Percentiles rank a stretch among this genome's conserved stretches.
Evolutionary conservation across 2,113 vertebrate species (phyloP).

Genomic region (Megaleporinus macrocephalus): DNA sequence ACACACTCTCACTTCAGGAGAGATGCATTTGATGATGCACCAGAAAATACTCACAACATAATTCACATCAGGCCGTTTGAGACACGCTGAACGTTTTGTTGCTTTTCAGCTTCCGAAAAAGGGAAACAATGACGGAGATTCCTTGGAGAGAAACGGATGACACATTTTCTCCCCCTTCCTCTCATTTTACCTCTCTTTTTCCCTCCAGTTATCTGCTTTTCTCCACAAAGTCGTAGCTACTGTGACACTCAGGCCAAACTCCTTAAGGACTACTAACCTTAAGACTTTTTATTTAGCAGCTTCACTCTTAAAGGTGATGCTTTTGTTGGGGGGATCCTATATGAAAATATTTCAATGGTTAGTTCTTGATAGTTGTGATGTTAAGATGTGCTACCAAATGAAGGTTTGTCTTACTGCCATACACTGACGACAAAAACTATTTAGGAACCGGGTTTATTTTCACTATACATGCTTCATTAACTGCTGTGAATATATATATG

Average conservation of each 20-base stretch:
- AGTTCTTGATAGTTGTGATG: not conserved
- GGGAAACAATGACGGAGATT: not conserved
- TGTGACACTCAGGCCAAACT: constrained; percentile 49
- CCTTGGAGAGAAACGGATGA: constrained; percentile 46
- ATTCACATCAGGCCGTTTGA: constrained; percentile 46
- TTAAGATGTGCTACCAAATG: too few species aligned
- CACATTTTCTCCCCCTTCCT: constrained; percentile 29
- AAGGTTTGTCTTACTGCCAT: too few species aligned
- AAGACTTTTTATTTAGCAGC: not conserved
- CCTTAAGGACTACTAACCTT: not conserved
- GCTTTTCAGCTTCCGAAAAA: constrained; percentile 13
- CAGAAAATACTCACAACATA: constrained; percentile 5
- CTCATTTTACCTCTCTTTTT: not conserved
- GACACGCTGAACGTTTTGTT: constrained; percentile 56
- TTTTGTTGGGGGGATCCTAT: constrained; percentile 34
- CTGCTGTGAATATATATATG: too few species aligned
- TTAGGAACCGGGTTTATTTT: too few species aligned
- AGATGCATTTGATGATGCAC: constrained; percentile 58
- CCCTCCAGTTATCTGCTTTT: constrained; percentile 30
- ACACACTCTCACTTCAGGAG: constrained; percentile 22
- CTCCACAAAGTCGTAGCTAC: constrained; percentile 60
- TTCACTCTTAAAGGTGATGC: constrained; percentile 53
- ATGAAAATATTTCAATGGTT: not conserved
- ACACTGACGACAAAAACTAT: too few species aligned
- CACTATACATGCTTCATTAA: too few species aligned